A percentile compares a stretch with the other conserved stretches of the same genome.
phyloP scores from a whole-genome alignment of 1,140 invertebrate genomes.

The Caenorhabditis inopinata region DNA sequence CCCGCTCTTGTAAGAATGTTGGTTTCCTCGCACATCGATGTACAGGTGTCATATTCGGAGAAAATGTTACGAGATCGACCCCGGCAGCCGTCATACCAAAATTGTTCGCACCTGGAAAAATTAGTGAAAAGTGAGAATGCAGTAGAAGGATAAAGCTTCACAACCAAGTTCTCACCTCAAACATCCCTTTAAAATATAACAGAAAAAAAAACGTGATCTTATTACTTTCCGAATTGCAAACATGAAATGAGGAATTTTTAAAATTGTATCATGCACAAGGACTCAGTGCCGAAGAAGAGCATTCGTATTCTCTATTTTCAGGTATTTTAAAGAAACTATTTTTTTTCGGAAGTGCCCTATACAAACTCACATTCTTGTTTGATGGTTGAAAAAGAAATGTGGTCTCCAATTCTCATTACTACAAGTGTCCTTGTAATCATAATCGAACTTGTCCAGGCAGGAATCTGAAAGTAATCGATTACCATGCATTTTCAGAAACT shows the following conservation, averaged over 20 bases:
- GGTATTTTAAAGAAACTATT: no score
- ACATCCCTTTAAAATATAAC: not conserved
- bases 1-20: constrained; percentile 53
- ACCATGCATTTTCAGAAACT: no score
- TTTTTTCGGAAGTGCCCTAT: no score
- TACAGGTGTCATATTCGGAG: constrained; percentile 55
- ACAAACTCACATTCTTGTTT: constrained; percentile 46
- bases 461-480: constrained; percentile 46
- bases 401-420: constrained; percentile 54
- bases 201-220: no score
- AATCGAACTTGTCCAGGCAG: constrained; percentile 57
- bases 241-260: no score
- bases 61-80: constrained; percentile 55
- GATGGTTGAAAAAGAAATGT: constrained; percentile 57
- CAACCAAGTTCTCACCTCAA: not conserved
- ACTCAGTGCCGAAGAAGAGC: no score
- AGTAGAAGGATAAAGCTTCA: not conserved
- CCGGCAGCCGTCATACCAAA: constrained; percentile 55
- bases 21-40: constrained; percentile 57
- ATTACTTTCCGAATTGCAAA: no score
- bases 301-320: no score
- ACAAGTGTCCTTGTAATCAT: constrained; percentile 51
- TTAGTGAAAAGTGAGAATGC: not conserved
- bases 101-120: constrained; percentile 36
- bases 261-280: no score